Evolutionary conservation across 2,113 vertebrate species (phyloP), one percentile per base, ranked within the genome.

Genomic region (Pimephales promelas): DNA sequence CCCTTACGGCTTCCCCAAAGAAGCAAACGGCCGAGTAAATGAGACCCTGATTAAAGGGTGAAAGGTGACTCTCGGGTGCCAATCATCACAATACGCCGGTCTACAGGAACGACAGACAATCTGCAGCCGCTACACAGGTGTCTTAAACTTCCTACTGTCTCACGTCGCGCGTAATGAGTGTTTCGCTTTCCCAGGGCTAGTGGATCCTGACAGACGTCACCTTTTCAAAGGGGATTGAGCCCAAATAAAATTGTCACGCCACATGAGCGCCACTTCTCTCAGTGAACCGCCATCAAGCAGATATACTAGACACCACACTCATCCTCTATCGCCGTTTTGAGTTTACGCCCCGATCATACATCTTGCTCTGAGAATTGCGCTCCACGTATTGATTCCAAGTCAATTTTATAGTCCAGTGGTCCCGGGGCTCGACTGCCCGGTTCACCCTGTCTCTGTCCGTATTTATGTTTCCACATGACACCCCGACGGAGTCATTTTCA

Each of bases 321-420:
- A 3, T 59, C 43, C 49, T 73, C 31, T 40, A 66, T 77, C 73
- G 52, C 57, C 57, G 49, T 54, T 70, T 76, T 16, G 10, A 74
- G 71, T 57, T 82, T 45, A 36, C 87, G 88, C 91, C 71, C 80
- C 83, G 83, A 81, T 88, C 81, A 71, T 64, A 66, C 75, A 85
- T 90, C 89, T 81, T 83, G 81, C 85, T 56, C 45, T 73, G 14
- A 66, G 59, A 66, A 82, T 74, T 73, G 52, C 82, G 74, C 24
- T 54, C 9, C 45, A 3, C 18, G 22, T 81, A 84, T 83, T 75
- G 84, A 85, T 80, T 88, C 73, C 77, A 61, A 89, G 86, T 89
- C 89, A 90, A 91, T 92, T 91, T 91, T 92, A 91, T 81, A 91
- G 91, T 62, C 57, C 89, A 88, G 73, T 88, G 90, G 90, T 90